Evolutionary conservation across 2,888 invertebrate genomes (phyloP).

Genomic region (Eudemis profundana): DNA sequence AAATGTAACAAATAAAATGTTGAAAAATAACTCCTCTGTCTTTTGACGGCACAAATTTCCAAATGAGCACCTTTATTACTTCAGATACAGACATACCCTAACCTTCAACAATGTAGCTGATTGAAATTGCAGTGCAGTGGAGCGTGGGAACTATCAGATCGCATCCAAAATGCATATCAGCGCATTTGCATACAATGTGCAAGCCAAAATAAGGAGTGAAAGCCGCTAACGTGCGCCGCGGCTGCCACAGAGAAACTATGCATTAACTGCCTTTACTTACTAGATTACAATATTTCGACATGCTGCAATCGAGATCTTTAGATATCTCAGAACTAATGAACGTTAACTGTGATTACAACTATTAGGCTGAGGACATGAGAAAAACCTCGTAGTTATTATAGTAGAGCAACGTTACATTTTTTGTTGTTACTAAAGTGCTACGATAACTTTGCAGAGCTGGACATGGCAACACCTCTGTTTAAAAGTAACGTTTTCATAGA

Average conservation of each 20-base stretch:
- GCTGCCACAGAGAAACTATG: slow-evolving; percentile 46
- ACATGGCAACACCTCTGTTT: too few relatives aligned
- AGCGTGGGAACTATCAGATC: slow-evolving; percentile 68
- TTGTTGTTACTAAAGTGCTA: too few relatives aligned
- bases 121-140: slow-evolving; percentile 62
- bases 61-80: too few relatives aligned
- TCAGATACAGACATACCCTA: slow-evolving; percentile 7
- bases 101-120: slow-evolving; percentile 52
- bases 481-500: too few relatives aligned
- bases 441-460: too few relatives aligned
- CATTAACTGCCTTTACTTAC: slow-evolving; percentile 57
- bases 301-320: slow-evolving; percentile 63
- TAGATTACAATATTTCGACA: slow-evolving; percentile 63
- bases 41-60: neutral
- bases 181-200: slow-evolving; percentile 68
- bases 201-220: slow-evolving; percentile 67
- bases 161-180: slow-evolving; percentile 59
- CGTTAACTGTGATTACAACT: slow-evolving; percentile 27
- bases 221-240: slow-evolving; percentile 53
- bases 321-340: slow-evolving; percentile 48
- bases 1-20: slow-evolving; percentile 25
- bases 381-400: slow-evolving; percentile 19
- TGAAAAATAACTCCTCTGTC: neutral
- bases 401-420: too few relatives aligned
- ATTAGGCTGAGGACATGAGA: slow-evolving; percentile 14